These are phyloP conservation scores for Conopomorpha cramerella DNA, from an alignment of 1,140 invertebrate genomes.

Conservation along the genomic window DNA sequence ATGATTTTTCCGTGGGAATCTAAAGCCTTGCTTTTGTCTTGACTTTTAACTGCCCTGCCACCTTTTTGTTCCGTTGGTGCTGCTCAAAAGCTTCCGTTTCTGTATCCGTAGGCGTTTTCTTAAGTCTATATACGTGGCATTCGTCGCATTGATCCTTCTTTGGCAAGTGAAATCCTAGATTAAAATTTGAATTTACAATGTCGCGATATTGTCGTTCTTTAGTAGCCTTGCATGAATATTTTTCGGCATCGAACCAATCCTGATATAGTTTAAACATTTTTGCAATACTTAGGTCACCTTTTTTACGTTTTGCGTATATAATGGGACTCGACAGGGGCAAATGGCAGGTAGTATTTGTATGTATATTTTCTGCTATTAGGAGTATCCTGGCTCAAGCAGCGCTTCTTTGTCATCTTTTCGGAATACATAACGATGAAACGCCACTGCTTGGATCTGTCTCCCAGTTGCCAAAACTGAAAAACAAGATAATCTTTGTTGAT, in stretches of 20 bases:
- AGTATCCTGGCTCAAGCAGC: not conserved
- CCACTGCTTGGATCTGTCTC: not conserved
- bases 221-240: slow-evolving; percentile 1
- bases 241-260: slow-evolving; percentile 1
- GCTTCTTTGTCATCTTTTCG: not conserved
- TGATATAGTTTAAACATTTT: slow-evolving; percentile 2
- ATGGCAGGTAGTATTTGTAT: not conserved
- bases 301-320: not conserved
- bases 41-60: slow-evolving; percentile 5
- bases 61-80: too few species aligned
- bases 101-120: slow-evolving; percentile 3
- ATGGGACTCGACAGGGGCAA: slow-evolving; percentile 3
- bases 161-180: slow-evolving; percentile 1
- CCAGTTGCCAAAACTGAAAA: not conserved
- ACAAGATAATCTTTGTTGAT: not conserved
- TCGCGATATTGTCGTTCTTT: slow-evolving; percentile 3
- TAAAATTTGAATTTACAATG: slow-evolving; percentile 2
- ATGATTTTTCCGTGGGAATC: slow-evolving; percentile 1
- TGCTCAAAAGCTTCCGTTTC: slow-evolving; percentile 4
- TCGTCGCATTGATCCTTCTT: slow-evolving; percentile 4
- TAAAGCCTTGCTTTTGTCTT: slow-evolving; percentile 6
- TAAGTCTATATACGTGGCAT: slow-evolving; percentile 4
- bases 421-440: too few species aligned
- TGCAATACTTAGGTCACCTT: slow-evolving; percentile 1
- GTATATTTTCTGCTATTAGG: not conserved